Evolutionary conservation across 2,113 vertebrate species (phyloP).

Genomic region (Gnathonemus echidnorhynchus): DNA sequence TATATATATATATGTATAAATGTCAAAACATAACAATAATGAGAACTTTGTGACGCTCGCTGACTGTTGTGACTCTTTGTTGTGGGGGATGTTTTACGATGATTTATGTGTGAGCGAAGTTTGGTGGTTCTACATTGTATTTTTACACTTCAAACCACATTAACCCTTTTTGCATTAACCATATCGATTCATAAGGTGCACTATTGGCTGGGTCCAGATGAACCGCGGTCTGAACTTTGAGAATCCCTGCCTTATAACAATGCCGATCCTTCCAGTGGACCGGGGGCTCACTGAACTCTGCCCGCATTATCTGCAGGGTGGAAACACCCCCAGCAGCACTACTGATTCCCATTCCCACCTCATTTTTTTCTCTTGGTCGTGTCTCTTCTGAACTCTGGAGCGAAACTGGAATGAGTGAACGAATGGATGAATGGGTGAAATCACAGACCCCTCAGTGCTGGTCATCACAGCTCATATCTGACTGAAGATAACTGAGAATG

Average conservation of each 20-base stretch:
- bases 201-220: not conserved
- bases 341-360: not conserved
- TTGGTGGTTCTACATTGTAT: not conserved
- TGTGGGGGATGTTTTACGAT: not conserved
- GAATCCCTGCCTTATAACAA: not conserved
- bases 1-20: no score
- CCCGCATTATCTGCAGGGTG: not conserved
- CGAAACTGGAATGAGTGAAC: not conserved
- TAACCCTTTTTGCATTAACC: not conserved
- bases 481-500: not conserved
- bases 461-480: not conserved
- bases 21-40: not conserved
- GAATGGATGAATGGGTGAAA: not conserved
- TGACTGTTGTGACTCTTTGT: not conserved
- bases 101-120: not conserved
- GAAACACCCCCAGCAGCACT: not conserved
- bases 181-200: not conserved
- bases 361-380: not conserved
- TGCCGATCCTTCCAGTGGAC: not conserved
- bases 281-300: not conserved
- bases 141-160: not conserved
- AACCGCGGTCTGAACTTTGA: not conserved
- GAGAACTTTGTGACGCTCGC: no score
- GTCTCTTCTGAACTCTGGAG: not conserved
- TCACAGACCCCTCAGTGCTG: not conserved